Evolutionary conservation across 2,888 invertebrate species (phyloP), one percentile per base, ranked within the genome.

Genomic region (Drosophila recens): DNA sequence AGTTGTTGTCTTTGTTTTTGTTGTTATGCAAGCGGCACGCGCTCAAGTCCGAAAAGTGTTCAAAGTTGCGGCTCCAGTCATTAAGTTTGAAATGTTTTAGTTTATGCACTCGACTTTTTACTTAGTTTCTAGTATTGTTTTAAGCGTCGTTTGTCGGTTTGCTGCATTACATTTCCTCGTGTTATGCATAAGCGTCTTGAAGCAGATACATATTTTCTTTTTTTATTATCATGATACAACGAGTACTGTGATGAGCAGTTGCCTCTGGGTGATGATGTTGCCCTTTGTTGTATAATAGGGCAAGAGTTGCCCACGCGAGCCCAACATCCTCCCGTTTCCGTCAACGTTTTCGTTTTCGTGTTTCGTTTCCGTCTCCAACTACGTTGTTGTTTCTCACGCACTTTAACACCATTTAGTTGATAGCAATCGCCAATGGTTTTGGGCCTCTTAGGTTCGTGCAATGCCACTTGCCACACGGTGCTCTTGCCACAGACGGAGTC

Each of bases 391-490:
- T 87, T 87, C 86, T 87, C 86, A 87, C 86, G 86, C 86, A 89
- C 89, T 89, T 87, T 89, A 87, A 87, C 86, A 87, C 89, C 89
- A 87, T 89, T 87, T 87, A 89, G 82, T 82, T 83, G 89, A 87
- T 87, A 89, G 87, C 84, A 89, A 87, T 87, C 86, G 79, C 79
- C 72, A 74, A 75, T 69, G 68, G 67, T 54, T 70, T 56, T 71
- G 56, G 52, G 61, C 49, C 59, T 49, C 68, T 64, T 45, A 45
- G 67, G 61, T 72, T 68, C 71, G 71, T 84, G 84, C 87, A 87
- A 79, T 72, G 87, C 79, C 84, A 87, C 84, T 80, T 79, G 66
- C 62, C 70, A 62, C 79, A 72, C 52, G 48, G 68, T 48, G 30
- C 53, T 53, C 27, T 53, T 72, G 71, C 67, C 61, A 48, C 52